These are phyloP conservation scores for Rhizoglyphus robini DNA, from an alignment of 1,140 invertebrate species.

Conservation along the genomic window DNA sequence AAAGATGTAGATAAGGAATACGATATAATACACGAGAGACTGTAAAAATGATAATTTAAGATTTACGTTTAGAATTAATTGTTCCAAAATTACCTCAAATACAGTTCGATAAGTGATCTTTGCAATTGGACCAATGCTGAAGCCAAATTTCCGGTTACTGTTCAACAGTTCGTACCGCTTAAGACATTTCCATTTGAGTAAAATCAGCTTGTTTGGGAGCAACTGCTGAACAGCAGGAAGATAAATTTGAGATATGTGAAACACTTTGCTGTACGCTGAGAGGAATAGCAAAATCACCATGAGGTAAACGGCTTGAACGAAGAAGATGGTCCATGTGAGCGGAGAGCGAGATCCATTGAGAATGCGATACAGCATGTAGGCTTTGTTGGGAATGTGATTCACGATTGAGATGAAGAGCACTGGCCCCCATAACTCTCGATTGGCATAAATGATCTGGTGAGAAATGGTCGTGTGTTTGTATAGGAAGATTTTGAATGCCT, in stretches of 20 bases:
- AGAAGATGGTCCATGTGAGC: neutral
- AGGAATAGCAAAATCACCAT: neutral
- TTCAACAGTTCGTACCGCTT: neutral
- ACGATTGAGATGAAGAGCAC: neutral
- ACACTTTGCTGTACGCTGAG: neutral
- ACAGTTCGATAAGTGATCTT: neutral
- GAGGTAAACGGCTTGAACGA: neutral
- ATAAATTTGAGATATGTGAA: neutral
- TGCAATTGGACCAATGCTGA: neutral
- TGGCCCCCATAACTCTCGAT: neutral
- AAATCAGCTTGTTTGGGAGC: neutral
- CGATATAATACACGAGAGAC: neutral
- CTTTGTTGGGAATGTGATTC: conserved; percentile 1
- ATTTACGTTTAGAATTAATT: neutral
- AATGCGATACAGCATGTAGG: neutral
- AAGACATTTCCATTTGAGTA: neutral
- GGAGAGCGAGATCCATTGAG: neutral
- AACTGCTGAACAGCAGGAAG: neutral
- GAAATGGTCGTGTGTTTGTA: neutral
- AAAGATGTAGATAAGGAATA: neutral
- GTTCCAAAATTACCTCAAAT: conserved; percentile 1
- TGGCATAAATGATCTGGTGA: conserved; percentile 1
- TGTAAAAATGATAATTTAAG: neutral
- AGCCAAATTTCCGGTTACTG: neutral
- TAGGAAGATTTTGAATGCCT: neutral